These are phyloP conservation scores for Eueremaeus valkanovi DNA, from an alignment of 2,888 invertebrate species.

Conservation along the genomic window DNA sequence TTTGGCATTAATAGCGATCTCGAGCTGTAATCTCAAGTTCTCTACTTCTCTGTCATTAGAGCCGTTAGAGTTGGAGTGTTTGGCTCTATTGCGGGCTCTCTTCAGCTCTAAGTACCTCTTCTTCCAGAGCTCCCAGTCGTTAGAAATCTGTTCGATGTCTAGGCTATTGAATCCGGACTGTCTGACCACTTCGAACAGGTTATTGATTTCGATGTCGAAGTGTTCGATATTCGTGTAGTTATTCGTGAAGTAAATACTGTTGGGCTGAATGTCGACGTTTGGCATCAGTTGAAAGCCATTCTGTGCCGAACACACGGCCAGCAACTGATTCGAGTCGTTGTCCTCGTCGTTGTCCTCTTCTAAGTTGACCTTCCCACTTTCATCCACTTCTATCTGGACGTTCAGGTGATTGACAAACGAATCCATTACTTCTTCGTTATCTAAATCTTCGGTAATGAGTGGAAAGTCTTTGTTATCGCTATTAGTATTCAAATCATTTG, in stretches of 20 bases:
- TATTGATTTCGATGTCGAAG: conserved; percentile 32
- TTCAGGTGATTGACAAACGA: conserved; percentile 5
- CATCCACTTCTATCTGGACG: conserved; percentile 25
- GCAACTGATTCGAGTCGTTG: not conserved
- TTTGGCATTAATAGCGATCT: conserved; percentile 25
- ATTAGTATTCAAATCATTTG: not conserved
- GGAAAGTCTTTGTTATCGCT: not conserved
- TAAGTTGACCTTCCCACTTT: conserved; percentile 7
- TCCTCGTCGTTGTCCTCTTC: not conserved
- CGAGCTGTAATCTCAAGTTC: not conserved
- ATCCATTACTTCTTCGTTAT: conserved; percentile 9
- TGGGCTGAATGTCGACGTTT: conserved; percentile 17
- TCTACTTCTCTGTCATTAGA: not conserved
- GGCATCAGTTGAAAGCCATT: conserved; percentile 15
- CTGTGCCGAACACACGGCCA: not conserved
- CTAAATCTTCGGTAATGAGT: not conserved
- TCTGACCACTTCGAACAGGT: conserved; percentile 16
- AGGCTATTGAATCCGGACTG: conserved; percentile 20
- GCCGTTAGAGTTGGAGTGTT: not conserved
- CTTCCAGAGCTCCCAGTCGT: conserved; percentile 23
- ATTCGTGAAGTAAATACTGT: conserved; percentile 20
- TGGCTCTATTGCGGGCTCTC: not conserved
- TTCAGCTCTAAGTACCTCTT: conserved; percentile 30
- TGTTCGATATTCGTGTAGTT: conserved; percentile 24
- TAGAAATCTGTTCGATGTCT: conserved; percentile 23